Base-by-base conservation (phyloP, 2,113 vertebrate species). In the Passer montanus region DNA sequence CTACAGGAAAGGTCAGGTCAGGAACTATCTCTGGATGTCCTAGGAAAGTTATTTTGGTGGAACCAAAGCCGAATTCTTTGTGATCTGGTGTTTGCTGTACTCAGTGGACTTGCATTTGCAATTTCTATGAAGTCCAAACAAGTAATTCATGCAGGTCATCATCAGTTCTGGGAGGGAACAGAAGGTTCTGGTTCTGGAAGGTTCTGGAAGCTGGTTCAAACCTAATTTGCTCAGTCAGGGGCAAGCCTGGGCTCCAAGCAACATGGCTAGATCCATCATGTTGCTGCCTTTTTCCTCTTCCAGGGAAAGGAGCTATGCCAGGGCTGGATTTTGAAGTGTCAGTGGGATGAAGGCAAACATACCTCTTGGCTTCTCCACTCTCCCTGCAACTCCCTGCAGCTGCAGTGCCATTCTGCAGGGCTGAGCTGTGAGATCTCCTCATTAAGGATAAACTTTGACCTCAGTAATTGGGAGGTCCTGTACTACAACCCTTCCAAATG, bases 191-290 rank as follows among this genome's bases (percentile, higher is more conserved):
- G 56, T n/a, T 58, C n/a, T 58, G 56, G 22, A n/a, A 24, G 56
- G 56, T 58, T 35, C 14, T 58, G 56, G 22, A 16, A 35, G n/a
- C 23, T 37, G 58, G 23, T 35, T 59, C 35, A 37, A 59, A 59
- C 10, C 26, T 8, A 35, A 23, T n/a, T 63, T 20, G 3, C 31
- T 89, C 58, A 83, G 33, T 18, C 33, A 67, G 47, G 35, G 3
- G 12, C 41, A 35, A 10, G 17, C 7, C 55, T 81, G 35, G 19
- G 8, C 67, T 69, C 56, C 63, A 26, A 83, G 50, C 26, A 76
- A 28, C 0, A 0, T 35, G 31, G 10, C 15, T 63, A 7, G 19
- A 62, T 22, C 27, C n/a, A 39, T 81, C 64, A 30, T 0, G 1
- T 11, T 59, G 19, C n/a, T 3, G 3, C 33, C 63, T 44, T 43